Evolutionary conservation across 92 coral and sea anemone species (phyloP), one percentile per base, ranked within the genome.

Genomic region (Zoanthus gigantus): DNA sequence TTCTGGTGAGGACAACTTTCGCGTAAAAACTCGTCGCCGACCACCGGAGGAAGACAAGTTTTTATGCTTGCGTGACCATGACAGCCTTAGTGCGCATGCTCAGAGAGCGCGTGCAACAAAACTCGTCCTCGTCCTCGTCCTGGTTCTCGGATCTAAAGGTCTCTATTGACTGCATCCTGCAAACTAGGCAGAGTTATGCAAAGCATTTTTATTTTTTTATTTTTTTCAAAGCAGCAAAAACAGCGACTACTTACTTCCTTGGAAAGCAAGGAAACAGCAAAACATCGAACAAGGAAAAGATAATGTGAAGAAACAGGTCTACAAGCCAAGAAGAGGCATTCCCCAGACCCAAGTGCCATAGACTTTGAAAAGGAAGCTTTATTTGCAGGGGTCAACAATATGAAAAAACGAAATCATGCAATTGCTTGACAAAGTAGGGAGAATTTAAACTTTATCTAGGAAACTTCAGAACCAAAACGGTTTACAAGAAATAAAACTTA

Each of bases 271-370:
- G 60, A 74, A 47, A 74, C 15, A 42, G 78, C 78, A 44, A 74
- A 74, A 44, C 58, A 74, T n/a, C 54, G 34, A 47, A 44, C 78
- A 74, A 74, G 23, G 16, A 72, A 72, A 44, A 72, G 77, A 72
- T 34, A 72, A 72, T 23, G 77, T 15, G 77, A 42, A 72, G 45
- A 71, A 71, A 18, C 77, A 37, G 77, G 77, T 32, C 17, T 14
- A 12, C 34, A n/a, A 72, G 77, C 77, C 46, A 72, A 16, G 78
- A 74, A 45, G 44, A 74, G 78, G 32, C 78, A 74, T 74, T 74
- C 78, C 78, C 78, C 78, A 74, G 78, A 74, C 78, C 78, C 78
- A 74, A 74, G 53, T 74, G 44, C 50, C 29, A 74, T 74, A 15
- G 57, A 74, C 13, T 74, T 74, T 74, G 78, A 74, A 14, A 74